phyloP scores from a whole-genome alignment of 2,797 vertebrate species.

The Babyrousa celebensis region DNA sequence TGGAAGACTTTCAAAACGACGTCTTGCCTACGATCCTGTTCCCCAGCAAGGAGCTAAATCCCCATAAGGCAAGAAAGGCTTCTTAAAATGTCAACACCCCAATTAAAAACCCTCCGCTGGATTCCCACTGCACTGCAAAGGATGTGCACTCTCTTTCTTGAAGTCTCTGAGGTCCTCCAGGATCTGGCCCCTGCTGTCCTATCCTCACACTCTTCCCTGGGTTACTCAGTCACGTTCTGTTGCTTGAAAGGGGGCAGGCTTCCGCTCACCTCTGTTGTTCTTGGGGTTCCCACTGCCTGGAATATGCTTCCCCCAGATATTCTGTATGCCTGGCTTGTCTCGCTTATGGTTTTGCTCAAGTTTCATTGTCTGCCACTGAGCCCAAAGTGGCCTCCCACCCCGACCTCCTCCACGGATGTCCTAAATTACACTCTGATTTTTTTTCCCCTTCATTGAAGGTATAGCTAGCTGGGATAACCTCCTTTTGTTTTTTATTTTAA shows the following conservation, averaged over 20 bases:
- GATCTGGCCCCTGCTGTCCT: neutral
- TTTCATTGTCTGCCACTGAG: neutral
- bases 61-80: neutral
- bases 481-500: neutral
- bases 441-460: neutral
- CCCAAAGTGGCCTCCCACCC: neutral
- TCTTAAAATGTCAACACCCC: neutral
- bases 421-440: neutral
- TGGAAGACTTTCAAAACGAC: neutral
- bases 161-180: neutral
- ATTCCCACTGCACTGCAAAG: neutral
- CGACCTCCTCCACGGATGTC: neutral
- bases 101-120: neutral
- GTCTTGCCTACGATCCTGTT: neutral
- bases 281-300: neutral
- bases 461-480: neutral
- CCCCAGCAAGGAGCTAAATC: neutral
- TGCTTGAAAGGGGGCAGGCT: neutral
- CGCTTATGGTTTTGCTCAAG: fast-evolving
- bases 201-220: neutral
- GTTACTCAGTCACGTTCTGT: neutral
- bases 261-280: neutral
- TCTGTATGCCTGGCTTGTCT: neutral
- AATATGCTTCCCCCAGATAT: neutral
- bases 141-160: neutral